A percentile compares a stretch with the other conserved stretches of the same genome.
Conservation (phyloP, 1,140 invertebrate genomes). For the Batillaria attramentaria region DNA sequence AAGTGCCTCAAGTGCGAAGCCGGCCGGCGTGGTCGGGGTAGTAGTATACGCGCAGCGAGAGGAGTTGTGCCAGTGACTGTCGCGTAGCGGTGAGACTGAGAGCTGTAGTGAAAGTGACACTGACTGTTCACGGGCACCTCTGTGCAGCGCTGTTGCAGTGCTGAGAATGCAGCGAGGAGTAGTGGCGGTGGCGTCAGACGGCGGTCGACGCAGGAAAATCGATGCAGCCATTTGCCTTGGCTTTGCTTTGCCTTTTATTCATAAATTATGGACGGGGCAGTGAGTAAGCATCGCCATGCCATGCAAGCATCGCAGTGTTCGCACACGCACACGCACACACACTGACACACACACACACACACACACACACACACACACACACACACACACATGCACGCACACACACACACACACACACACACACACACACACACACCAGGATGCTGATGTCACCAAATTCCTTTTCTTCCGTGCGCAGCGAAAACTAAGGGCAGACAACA, state of each 20-base stretch:
- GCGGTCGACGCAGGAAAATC: background rate
- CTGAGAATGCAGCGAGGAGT: background rate
- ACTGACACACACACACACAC: background rate
- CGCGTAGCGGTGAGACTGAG: background rate
- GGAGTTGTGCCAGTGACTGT: too few relatives aligned
- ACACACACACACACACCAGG: background rate
- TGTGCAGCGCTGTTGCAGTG: too few relatives aligned
- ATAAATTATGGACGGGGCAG: constrained; percentile 11
- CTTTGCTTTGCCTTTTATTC: too few relatives aligned
- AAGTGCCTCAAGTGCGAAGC: too few relatives aligned
- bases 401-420: background rate
- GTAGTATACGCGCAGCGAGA: too few relatives aligned
- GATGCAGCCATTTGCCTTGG: constrained; percentile 1
- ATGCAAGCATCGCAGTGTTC: too few relatives aligned
- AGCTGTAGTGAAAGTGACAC: background rate
- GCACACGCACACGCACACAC: background rate
- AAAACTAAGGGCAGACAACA: too few relatives aligned
- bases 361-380: background rate
- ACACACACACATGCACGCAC: background rate
- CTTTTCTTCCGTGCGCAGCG: too few relatives aligned
- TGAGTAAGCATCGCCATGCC: too few relatives aligned
- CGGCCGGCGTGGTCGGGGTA: too few relatives aligned
- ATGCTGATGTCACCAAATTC: background rate
- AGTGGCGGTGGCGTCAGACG: background rate
- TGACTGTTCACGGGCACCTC: background rate